Percentiles rank a stretch among this genome's conserved stretches.
Evolutionary conservation across 2,113 vertebrate genomes (phyloP).

Genomic region (Amphiprion percula): DNA sequence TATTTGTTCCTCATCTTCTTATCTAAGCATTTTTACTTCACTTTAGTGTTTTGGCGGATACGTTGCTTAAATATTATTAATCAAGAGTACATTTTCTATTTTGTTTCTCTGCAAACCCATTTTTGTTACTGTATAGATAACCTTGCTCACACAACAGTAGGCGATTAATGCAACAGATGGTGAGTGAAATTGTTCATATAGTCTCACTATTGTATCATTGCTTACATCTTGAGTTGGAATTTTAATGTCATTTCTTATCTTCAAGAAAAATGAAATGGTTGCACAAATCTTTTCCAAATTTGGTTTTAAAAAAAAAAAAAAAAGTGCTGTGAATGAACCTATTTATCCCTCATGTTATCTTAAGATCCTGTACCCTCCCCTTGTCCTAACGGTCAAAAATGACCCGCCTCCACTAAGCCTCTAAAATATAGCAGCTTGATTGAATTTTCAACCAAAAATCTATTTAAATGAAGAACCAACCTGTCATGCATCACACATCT

Average conservation of each 20-base stretch:
- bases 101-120: neutral
- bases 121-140: neutral
- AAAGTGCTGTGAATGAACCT: neutral
- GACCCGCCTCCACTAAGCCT: too few species aligned
- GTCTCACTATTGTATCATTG: neutral
- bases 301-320: neutral
- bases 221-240: neutral
- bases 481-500: too few species aligned
- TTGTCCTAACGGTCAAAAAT: too few species aligned
- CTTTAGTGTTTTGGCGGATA: neutral
- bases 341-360: neutral
- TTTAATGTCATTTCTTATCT: neutral
- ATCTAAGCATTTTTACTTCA: neutral
- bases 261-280: neutral
- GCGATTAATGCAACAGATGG: constrained; percentile 12
- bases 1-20: neutral
- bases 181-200: neutral
- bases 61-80: neutral
- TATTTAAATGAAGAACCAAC: too few species aligned
- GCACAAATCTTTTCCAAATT: neutral
- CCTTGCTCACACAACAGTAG: neutral
- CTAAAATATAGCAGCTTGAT: too few species aligned
- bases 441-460: too few species aligned
- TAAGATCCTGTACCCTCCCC: too few species aligned
- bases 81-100: neutral